Percentiles rank a stretch among this genome's conserved stretches.
Conservation (phyloP, 2,113 vertebrate species). For the Capricornis sumatraensis region DNA sequence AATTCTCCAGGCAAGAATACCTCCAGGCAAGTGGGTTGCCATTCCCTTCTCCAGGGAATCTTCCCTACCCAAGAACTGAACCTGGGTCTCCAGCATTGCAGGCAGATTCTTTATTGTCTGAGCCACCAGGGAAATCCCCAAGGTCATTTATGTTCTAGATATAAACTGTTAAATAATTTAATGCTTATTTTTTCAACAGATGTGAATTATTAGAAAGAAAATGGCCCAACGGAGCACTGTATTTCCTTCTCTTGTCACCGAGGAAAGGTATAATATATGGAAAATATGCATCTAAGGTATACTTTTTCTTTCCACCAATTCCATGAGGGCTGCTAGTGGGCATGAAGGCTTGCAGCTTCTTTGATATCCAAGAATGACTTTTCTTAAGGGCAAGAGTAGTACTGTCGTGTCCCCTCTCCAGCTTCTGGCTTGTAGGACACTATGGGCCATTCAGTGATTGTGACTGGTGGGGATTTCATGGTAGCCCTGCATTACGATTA, state of each 20-base stretch:
- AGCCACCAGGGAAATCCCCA: not conserved
- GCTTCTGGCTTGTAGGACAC: not conserved
- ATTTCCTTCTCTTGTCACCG: conserved; percentile 81
- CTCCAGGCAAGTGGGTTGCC: not conserved
- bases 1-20: not conserved
- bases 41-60: not conserved
- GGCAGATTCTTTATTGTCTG: not conserved
- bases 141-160: conserved; percentile 51
- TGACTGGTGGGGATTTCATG: not conserved
- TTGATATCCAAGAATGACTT: not conserved
- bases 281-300: conserved; percentile 75
- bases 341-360: not conserved
- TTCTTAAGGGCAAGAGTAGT: not conserved
- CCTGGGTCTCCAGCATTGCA: not conserved
- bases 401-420: not conserved
- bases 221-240: conserved; percentile 81
- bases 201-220: conserved; percentile 79
- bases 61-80: not conserved
- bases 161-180: conserved; percentile 70
- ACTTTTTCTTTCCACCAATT: conserved; percentile 49
- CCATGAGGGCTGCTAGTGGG: conserved; percentile 17
- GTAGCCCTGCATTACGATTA: not conserved
- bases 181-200: conserved; percentile 80
- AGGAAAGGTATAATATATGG: conserved; percentile 83
- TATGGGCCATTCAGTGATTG: not conserved